Evolutionary conservation across 2,797 vertebrate species (phyloP).

Genomic region (Diceros bicornis): DNA sequence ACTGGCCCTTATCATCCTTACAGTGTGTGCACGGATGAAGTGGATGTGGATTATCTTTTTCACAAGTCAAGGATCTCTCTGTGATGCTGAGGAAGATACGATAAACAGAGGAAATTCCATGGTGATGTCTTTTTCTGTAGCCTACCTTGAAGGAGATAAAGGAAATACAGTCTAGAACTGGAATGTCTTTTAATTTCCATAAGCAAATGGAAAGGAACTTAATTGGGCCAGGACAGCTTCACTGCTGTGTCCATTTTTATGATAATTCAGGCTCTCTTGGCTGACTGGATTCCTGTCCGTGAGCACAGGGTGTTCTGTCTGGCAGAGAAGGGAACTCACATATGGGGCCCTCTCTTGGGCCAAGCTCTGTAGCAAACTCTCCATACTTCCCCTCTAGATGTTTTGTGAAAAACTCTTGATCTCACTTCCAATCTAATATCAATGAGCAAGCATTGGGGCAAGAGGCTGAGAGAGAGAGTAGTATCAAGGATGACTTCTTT

Average conservation of each 20-base stretch:
- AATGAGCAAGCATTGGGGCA: no score
- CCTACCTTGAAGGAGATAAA: not conserved
- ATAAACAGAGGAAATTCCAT: not conserved
- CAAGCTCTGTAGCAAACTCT: no score
- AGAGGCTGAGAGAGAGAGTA: not conserved
- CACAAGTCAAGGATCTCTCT: not conserved
- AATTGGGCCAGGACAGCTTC: not conserved
- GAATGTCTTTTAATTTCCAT: not conserved
- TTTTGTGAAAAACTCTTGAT: not conserved
- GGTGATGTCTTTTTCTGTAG: not conserved
- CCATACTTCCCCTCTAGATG: not conserved
- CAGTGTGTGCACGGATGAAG: rapidly evolving
- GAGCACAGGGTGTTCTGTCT: not conserved
- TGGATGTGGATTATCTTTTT: not conserved
- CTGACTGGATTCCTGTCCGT: not conserved
- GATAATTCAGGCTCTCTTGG: not conserved
- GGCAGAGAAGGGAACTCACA: not conserved
- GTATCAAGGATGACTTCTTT: not conserved
- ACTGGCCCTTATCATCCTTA: not conserved
- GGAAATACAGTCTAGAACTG: not conserved
- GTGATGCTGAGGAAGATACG: not conserved
- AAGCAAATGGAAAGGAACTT: not conserved
- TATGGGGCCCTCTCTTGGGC: not conserved
- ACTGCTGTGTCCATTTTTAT: not conserved
- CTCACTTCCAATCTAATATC: not conserved